phyloP scores from a whole-genome alignment of 2,113 vertebrate species.

The Aix galericulata region DNA sequence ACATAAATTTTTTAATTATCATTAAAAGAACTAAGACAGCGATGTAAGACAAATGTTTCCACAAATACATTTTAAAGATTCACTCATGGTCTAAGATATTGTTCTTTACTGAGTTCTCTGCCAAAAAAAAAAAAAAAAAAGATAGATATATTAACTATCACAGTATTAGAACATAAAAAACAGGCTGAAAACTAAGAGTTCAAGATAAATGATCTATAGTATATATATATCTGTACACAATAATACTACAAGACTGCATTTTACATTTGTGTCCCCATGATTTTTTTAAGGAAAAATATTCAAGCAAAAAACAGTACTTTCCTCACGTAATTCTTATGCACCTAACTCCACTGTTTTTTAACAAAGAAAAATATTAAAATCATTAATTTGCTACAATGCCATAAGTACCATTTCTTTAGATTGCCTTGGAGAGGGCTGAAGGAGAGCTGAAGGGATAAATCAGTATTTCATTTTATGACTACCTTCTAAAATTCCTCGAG shows the following conservation, averaged over 20 bases:
- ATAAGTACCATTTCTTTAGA: background rate
- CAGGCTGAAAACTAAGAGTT: background rate
- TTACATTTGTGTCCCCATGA: background rate
- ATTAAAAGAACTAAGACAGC: background rate
- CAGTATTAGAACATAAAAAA: background rate
- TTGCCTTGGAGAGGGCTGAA: background rate
- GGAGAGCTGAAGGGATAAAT: background rate
- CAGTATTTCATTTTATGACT: background rate
- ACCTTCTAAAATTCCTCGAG: background rate
- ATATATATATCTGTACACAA: background rate
- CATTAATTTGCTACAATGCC: no score
- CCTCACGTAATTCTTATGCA: background rate
- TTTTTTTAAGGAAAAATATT: background rate
- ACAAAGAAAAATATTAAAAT: background rate
- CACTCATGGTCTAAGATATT: background rate
- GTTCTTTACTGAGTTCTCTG: background rate
- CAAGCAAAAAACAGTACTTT: background rate
- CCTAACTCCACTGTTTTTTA: background rate
- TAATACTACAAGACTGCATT: background rate
- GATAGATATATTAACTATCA: background rate
- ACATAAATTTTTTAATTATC: background rate
- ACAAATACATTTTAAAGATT: background rate
- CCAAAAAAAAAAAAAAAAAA: background rate
- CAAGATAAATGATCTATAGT: background rate
- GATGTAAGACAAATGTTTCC: background rate